Conservation (phyloP, 1,140 invertebrate species). For the Drosophila miranda region DNA sequence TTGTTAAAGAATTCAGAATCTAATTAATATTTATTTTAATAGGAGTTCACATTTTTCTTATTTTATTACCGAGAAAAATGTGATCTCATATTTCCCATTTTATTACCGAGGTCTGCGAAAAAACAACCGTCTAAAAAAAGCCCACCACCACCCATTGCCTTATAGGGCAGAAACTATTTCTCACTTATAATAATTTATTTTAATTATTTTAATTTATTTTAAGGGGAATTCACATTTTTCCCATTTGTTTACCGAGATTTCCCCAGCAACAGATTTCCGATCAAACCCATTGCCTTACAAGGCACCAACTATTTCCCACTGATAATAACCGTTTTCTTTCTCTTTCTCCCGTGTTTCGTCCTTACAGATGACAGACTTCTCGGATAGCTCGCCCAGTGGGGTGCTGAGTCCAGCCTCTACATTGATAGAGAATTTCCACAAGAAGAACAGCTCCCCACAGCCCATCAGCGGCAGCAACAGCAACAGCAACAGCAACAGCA, state of each 20-base stretch:
- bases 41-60: constrained; percentile 21
- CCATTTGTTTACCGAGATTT: too few species aligned
- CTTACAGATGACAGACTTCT: constrained; percentile 82
- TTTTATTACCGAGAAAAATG: constrained; percentile 1
- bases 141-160: constrained; percentile 9
- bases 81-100: too few species aligned
- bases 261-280: too few species aligned
- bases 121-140: too few species aligned
- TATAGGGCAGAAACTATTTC: constrained; percentile 23
- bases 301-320: constrained; percentile 8
- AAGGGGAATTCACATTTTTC: too few species aligned
- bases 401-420: constrained; percentile 74
- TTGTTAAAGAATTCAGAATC: not conserved
- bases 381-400: constrained; percentile 75
- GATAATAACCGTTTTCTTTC: constrained; percentile 16
- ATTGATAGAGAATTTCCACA: constrained; percentile 81
- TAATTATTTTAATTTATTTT: too few species aligned
- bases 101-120: too few species aligned
- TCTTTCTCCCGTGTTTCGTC: constrained; percentile 1
- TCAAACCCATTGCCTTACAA: constrained; percentile 20
- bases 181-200: constrained; percentile 19
- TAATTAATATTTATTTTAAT: constrained; percentile 1
- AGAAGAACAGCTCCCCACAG: constrained; percentile 64
- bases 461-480: constrained; percentile 12
- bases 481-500: constrained; percentile 10